Evolutionary conservation across 2,797 vertebrate genomes (phyloP).

Genomic region (Labeo calbasu): DNA sequence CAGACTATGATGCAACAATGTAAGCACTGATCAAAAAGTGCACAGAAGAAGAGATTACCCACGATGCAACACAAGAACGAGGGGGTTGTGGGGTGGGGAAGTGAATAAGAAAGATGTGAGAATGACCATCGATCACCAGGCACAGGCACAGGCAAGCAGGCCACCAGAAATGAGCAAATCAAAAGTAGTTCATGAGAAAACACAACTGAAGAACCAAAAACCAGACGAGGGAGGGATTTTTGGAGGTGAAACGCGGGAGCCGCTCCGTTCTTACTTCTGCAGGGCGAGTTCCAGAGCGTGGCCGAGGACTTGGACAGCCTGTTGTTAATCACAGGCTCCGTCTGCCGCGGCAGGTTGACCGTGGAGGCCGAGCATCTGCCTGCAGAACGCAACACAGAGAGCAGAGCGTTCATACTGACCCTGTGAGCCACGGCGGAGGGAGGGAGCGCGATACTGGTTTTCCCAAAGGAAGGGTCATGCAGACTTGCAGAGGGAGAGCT

Average conservation of each 20-base stretch:
- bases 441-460: not conserved
- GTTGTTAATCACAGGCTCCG: slow-evolving; percentile 99
- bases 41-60: slow-evolving; percentile 58
- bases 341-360: slow-evolving; percentile 97
- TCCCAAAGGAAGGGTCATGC: slow-evolving; percentile 16
- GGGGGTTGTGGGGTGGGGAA: slow-evolving; percentile 51
- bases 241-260: slow-evolving; percentile 66
- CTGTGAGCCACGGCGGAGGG: not conserved
- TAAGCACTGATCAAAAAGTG: slow-evolving; percentile 67
- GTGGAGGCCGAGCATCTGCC: slow-evolving; percentile 98
- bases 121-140: slow-evolving; percentile 78
- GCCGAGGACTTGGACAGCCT: slow-evolving; percentile 99
- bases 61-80: slow-evolving; percentile 75
- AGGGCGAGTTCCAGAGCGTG: slow-evolving; percentile 98
- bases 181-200: slow-evolving; percentile 55
- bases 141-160: slow-evolving; percentile 79
- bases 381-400: slow-evolving; percentile 84
- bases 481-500: slow-evolving; percentile 17
- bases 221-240: slow-evolving; percentile 51
- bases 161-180: slow-evolving; percentile 72
- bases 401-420: slow-evolving; percentile 53
- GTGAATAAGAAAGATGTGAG: slow-evolving; percentile 45
- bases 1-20: slow-evolving; percentile 67
- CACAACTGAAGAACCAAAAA: slow-evolving; percentile 66
- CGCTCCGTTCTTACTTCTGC: slow-evolving; percentile 92